Conservation (phyloP, 2,797 vertebrate species). For the Macrochelys suwanniensis region DNA sequence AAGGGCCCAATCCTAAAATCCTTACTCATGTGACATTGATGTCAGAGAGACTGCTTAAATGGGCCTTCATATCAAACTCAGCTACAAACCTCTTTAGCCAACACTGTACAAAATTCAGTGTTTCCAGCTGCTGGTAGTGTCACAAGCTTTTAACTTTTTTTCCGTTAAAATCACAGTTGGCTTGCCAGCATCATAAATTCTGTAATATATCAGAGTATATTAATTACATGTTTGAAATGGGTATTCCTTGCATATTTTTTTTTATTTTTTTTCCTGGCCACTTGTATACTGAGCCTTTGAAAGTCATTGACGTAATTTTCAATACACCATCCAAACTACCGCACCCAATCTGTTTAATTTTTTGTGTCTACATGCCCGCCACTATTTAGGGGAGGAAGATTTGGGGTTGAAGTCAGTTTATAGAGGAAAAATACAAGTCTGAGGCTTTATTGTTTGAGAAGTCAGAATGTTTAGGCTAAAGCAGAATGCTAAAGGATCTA, state of each 20-base stretch:
- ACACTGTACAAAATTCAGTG: neutral
- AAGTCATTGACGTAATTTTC: conserved; percentile 31
- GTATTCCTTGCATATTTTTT: neutral
- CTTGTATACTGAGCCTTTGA: conserved; percentile 43
- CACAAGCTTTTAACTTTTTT: neutral
- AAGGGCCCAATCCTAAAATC: neutral
- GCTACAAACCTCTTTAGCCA: neutral
- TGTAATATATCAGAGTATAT: neutral
- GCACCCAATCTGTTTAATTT: conserved; percentile 20
- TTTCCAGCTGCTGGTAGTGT: neutral
- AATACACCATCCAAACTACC: conserved; percentile 32
- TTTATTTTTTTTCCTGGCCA: conserved; percentile 3
- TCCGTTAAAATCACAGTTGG: neutral
- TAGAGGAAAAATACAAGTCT: conserved; percentile 46
- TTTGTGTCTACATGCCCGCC: conserved; percentile 43
- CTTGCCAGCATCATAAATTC: neutral
- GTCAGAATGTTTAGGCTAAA: conserved; percentile 7
- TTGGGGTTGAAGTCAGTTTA: conserved; percentile 16
- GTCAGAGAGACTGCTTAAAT: fast-evolving
- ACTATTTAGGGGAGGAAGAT: conserved; percentile 8
- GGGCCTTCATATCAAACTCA: neutral
- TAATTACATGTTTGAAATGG: conserved; percentile 1
- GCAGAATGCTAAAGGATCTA: neutral
- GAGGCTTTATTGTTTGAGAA: conserved; percentile 8
- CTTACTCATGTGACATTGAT: neutral